Evolutionary conservation across 2,797 vertebrate species (phyloP), one percentile per base, ranked within the genome.

Genomic region (Myotis pilosus): DNA sequence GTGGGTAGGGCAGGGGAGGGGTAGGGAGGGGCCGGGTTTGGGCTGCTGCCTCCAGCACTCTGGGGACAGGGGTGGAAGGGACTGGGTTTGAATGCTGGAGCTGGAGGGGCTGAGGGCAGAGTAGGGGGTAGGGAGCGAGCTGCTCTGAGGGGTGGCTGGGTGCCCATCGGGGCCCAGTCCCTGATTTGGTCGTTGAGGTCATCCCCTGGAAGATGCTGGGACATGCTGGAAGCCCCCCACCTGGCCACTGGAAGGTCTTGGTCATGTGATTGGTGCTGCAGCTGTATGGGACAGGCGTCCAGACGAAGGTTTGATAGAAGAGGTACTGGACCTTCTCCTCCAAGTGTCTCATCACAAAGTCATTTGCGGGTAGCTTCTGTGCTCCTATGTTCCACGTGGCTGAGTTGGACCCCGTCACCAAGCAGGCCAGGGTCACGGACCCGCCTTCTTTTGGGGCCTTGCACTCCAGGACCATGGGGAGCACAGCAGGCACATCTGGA

Each of bases 301-400:
- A 12, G 15, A 2, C 1, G 16, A 15, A 0, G 5, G 0, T 1
- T 0, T 0, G 5, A 17, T 89, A 25, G 8, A 22, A 85, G 22
- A 96, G 0, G 10, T 30, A 28, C 15, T 0, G 25, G 19, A 51
- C 36, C 0, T 0, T 0, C 0, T 0, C 0, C 0, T 44, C 41
- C 1, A 8, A 41, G 41, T 8, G 6, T 0, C 0, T 0, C 44
- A 28, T 6, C 25, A 28, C 5, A 5, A 3, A 0, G 0, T 15
- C 0, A 5, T 62, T 2, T 30, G 25, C 2, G 6, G 11, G 9
- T 5, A 49, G 28, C 20, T 76, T 0, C 22, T 28, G 1, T 3
- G 16, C 0, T 9, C 0, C 1, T 4, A 1, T 0, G 0, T 25
- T 0, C 91, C 69, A 84, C 0, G 0, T 20, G 71, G 95, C 38